phyloP scores from a whole-genome alignment of 2,797 vertebrate species.

The Sphenodon punctatus region DNA sequence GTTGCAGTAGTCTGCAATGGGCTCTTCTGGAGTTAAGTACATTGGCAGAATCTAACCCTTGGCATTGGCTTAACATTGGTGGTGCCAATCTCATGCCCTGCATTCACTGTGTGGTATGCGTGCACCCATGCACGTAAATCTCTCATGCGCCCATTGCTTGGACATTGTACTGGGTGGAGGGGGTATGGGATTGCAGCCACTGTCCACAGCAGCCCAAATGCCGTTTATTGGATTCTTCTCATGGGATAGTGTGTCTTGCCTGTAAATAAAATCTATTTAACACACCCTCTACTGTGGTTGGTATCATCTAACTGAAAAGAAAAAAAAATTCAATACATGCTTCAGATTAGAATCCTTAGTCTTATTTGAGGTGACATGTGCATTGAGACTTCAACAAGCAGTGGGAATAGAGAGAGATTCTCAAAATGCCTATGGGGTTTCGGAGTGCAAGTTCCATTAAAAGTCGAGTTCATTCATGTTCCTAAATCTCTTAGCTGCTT shows the following conservation, averaged over 20 bases:
- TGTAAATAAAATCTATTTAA: slow-evolving; percentile 54
- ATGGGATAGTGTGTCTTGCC: slow-evolving; percentile 57
- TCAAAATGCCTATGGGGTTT: slow-evolving; percentile 68
- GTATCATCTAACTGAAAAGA: slow-evolving; percentile 18
- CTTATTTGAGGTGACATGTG: slow-evolving; percentile 64
- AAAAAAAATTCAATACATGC: slow-evolving; percentile 36
- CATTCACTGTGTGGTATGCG: no score
- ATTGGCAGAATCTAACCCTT: no score
- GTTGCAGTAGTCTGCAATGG: no score
- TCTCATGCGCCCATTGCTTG: no score
- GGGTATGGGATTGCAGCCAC: no score
- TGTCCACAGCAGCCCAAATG: no score
- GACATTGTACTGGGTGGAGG: no score
- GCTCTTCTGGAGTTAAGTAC: no score
- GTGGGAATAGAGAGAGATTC: slow-evolving; percentile 60
- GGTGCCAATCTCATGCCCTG: no score
- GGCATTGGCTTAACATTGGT: no score
- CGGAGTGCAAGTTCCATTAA: slow-evolving; percentile 52
- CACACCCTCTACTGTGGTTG: slow-evolving; percentile 58
- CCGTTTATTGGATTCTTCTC: background rate
- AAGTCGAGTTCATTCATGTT: slow-evolving; percentile 67
- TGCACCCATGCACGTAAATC: no score
- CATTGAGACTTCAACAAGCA: slow-evolving; percentile 60
- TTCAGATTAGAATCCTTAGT: slow-evolving; percentile 44
- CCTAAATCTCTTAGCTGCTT: slow-evolving; percentile 61